Base-by-base conservation (phyloP, 2,888 invertebrate genomes). In the Fabriciana adippe region DNA sequence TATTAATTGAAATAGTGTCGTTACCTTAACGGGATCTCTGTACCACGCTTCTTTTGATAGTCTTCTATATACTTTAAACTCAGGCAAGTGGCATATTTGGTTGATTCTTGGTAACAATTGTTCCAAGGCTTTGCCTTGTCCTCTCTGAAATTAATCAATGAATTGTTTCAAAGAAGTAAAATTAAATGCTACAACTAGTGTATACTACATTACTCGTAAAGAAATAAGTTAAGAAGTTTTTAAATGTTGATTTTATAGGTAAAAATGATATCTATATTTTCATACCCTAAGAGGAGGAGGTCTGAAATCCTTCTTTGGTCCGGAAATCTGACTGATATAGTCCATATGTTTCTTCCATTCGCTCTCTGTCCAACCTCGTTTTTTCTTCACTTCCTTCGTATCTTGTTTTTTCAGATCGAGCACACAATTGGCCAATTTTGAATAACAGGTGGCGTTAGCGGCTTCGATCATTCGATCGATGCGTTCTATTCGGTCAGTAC, bases 341-440 rank as follows among this genome's bases (percentile, higher is more conserved):
- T 92, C 91, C 89, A 89, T 90, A 66, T 91, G 92, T 67, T 89
- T 90, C 76, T 90, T 90, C 91, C 92, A 92, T 3, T 91, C 91
- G 21, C 82, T 83, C 67, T 89, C 86, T 0, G 84, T 77, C 91
- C 92, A 92, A 0, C 82, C 86, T 5, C 76, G 78, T 72, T 84
- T 90, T 77, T 86, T 90, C 74, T 83, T 90, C 0, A 80, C 67
- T 0, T 89, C 88, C 68, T 86, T 88, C 0, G 75, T 72, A 11
- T 88, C 87, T 16, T 75, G 74, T 68, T 84, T 87, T 78, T 87
- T 91, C 0, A 90, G 77, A 63, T 89, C 89, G 3, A 92, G 61
- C 1, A 80, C 78, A 65, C 86, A 87, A 73, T 87, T 89, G 0
- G 91, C 92, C 1, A 91, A 76, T 67, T 92, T 92, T 0, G 89